A percentile compares a stretch with the other conserved stretches of the same genome.
phyloP scores from a whole-genome alignment of 1,140 invertebrate species.

The Drosophila guanche region DNA sequence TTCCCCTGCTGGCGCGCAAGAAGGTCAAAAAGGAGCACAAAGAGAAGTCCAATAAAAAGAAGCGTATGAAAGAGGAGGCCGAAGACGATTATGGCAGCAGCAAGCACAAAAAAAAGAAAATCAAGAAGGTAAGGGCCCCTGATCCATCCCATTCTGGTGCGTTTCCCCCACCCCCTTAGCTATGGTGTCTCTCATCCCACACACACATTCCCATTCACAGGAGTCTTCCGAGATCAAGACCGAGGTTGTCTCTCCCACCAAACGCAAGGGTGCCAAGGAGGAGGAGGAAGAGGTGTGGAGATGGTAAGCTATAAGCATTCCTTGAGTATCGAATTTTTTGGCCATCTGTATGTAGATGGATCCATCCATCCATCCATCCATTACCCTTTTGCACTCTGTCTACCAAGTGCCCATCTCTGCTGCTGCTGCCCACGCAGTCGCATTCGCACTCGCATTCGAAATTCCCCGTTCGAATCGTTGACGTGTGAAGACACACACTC shows the following conservation, averaged over 20 bases:
- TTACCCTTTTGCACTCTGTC: too few relatives aligned
- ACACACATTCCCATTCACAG: constrained; percentile 20
- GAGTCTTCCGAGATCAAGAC: constrained; percentile 53
- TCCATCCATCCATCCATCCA: too few relatives aligned
- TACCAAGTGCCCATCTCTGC: too few relatives aligned
- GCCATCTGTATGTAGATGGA: too few relatives aligned
- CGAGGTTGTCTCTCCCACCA: constrained; percentile 84
- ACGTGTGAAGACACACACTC: neutral
- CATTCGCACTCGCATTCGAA: constrained; percentile 4
- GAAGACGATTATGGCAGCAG: constrained; percentile 85
- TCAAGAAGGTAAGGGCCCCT: constrained; percentile 73
- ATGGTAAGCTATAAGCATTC: constrained; percentile 87
- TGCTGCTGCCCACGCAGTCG: constrained; percentile 8
- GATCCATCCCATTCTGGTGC: neutral
- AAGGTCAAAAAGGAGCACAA: constrained; percentile 87
- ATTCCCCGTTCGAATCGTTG: neutral
- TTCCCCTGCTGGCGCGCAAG: constrained; percentile 86
- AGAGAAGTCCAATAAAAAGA: constrained; percentile 85
- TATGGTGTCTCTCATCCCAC: too few relatives aligned
- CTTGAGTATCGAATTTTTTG: neutral
- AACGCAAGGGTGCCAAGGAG: constrained; percentile 89
- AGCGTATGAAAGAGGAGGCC: constrained; percentile 86
- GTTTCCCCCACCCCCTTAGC: too few relatives aligned
- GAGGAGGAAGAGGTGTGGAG: constrained; percentile 95
- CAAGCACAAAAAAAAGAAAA: constrained; percentile 85